These are phyloP conservation scores for Panthera tigris DNA, from an alignment of 2,113 vertebrate genomes.

Conservation along the genomic window DNA sequence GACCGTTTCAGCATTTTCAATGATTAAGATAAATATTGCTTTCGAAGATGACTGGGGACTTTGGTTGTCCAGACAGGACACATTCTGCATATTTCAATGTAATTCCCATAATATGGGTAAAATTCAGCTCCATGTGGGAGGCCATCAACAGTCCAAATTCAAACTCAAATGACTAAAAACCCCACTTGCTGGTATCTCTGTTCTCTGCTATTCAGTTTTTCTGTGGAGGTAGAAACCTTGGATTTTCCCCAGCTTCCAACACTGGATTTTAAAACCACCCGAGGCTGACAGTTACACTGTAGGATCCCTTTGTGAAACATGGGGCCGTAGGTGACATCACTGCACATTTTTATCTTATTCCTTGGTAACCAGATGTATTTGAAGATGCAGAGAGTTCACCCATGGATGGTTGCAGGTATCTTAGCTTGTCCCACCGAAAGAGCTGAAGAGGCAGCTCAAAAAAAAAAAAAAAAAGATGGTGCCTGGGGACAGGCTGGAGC, in stretches of 20 bases:
- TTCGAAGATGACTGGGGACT: not conserved
- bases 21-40: not conserved
- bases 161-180: not conserved
- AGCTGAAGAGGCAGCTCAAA: not conserved
- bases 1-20: not conserved
- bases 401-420: not conserved
- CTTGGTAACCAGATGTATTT: not conserved
- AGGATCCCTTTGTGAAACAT: not conserved
- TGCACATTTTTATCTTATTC: not conserved
- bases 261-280: not conserved
- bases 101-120: not conserved
- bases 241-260: not conserved
- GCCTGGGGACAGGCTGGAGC: not conserved
- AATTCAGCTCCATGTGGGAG: not conserved
- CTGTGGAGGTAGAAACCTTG: not conserved
- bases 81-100: not conserved
- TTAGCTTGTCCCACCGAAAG: not conserved
- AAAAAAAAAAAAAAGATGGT: too few relatives aligned
- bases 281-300: not conserved
- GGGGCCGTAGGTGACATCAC: too few relatives aligned
- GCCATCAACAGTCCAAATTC: not conserved
- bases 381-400: not conserved
- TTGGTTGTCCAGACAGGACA: not conserved
- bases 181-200: not conserved
- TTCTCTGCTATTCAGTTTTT: not conserved